phyloP scores from a whole-genome alignment of 2,797 vertebrate genomes.

The Mallotus villosus region DNA sequence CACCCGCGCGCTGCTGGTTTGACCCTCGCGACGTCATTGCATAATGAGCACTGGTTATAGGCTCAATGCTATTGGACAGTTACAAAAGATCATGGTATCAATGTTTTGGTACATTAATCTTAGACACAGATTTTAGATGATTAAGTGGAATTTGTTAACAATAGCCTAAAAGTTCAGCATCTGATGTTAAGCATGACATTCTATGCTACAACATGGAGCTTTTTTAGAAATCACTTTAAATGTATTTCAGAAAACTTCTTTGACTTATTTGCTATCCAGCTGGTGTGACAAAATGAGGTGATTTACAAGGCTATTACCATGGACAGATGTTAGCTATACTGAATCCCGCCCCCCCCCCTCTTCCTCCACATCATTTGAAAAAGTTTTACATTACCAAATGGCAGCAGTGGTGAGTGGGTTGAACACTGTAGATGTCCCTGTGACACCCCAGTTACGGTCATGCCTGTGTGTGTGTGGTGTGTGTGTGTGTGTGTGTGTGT shows the following conservation, averaged over 20 bases:
- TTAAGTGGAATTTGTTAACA: background rate
- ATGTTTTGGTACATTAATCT: background rate
- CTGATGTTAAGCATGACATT: too few relatives aligned
- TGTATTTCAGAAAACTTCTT: too few relatives aligned
- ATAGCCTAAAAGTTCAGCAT: too few relatives aligned
- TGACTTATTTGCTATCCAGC: too few relatives aligned
- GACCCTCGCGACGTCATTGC: slow-evolving; percentile 26
- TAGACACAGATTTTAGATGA: background rate
- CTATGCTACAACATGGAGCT: too few relatives aligned
- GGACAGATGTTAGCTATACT: slow-evolving; percentile 21
- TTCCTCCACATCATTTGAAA: background rate
- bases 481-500: slow-evolving; percentile 1
- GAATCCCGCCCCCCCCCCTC: background rate
- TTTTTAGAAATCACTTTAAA: too few relatives aligned
- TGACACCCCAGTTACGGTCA: background rate
- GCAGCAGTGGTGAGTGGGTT: background rate
- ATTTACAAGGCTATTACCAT: slow-evolving; percentile 9
- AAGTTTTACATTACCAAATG: background rate
- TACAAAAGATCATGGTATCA: background rate
- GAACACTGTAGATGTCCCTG: background rate
- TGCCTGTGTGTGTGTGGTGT: background rate
- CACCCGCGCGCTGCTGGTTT: slow-evolving; percentile 33
- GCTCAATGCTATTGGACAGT: background rate
- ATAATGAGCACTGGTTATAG: background rate
- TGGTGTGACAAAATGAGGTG: background rate